These are phyloP conservation scores for Dendrocincla tyrannina DNA, from an alignment of 2,797 vertebrate species.

Conservation along the genomic window DNA sequence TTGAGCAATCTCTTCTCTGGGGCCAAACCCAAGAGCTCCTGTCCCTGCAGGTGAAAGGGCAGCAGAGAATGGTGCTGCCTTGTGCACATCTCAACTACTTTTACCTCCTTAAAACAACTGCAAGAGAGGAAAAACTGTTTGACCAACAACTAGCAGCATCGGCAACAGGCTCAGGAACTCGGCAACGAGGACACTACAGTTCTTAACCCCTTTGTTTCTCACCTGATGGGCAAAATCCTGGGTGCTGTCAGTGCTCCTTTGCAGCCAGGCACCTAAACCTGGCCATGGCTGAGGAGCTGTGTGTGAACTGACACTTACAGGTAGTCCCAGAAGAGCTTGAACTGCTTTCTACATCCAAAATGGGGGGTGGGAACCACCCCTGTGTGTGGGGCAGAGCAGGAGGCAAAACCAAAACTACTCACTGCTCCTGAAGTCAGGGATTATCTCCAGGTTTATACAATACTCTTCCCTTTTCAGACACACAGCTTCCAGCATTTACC, in stretches of 20 bases:
- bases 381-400: not conserved
- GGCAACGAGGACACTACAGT: not conserved
- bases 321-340: not conserved
- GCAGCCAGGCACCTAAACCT: not conserved
- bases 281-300: not conserved
- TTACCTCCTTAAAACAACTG: not conserved
- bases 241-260: not conserved
- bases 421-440: not conserved
- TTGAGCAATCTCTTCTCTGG: not conserved
- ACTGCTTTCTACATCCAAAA: not conserved
- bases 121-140: not conserved
- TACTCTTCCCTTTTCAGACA: not conserved
- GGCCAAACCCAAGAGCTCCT: not conserved
- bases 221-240: not conserved
- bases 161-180: not conserved
- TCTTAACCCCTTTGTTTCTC: not conserved
- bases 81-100: not conserved
- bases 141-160: not conserved
- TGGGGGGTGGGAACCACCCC: not conserved
- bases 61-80: constrained; percentile 35
- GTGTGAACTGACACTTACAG: not conserved
- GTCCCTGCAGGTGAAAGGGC: not conserved
- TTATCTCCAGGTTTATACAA: not conserved
- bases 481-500: not conserved
- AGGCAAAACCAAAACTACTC: not conserved